phyloP scores from a whole-genome alignment of 92 coral and sea anemone genomes.

The Epizoanthus ramosus region DNA sequence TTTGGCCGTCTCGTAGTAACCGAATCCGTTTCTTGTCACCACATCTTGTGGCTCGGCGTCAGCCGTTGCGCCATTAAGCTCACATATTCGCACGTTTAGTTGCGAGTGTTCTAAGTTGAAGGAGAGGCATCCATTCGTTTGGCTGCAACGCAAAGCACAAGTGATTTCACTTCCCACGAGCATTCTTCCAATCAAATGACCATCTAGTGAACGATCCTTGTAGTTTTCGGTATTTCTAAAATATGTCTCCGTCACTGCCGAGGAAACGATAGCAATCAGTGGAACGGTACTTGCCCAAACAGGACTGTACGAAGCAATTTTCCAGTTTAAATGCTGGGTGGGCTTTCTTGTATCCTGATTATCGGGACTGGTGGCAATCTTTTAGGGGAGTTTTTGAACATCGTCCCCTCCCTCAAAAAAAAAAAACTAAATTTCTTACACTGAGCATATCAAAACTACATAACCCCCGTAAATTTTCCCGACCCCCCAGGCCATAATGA shows the following conservation, averaged over 20 bases:
- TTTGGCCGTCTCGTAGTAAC: slow-evolving; percentile 27
- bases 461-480: too few species aligned
- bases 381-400: too few species aligned
- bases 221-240: background rate
- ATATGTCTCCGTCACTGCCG: slow-evolving; percentile 13
- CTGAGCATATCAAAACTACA: too few species aligned
- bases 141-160: slow-evolving; percentile 33
- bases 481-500: too few species aligned
- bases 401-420: too few species aligned
- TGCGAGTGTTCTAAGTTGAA: slow-evolving; percentile 21
- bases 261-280: background rate
- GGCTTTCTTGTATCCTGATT: too few species aligned
- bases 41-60: slow-evolving; percentile 10
- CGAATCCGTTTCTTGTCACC: slow-evolving; percentile 16
- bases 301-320: too few species aligned
- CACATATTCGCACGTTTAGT: background rate
- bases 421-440: too few species aligned
- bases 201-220: background rate
- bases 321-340: too few species aligned
- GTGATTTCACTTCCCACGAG: slow-evolving; percentile 4
- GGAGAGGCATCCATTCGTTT: slow-evolving; percentile 16
- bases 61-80: slow-evolving; percentile 19
- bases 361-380: too few species aligned
- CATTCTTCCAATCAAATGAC: slow-evolving; percentile 8
- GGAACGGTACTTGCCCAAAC: too few species aligned